phyloP scores from a whole-genome alignment of 2,113 vertebrate species.

The Pomatorhinus ruficollis region DNA sequence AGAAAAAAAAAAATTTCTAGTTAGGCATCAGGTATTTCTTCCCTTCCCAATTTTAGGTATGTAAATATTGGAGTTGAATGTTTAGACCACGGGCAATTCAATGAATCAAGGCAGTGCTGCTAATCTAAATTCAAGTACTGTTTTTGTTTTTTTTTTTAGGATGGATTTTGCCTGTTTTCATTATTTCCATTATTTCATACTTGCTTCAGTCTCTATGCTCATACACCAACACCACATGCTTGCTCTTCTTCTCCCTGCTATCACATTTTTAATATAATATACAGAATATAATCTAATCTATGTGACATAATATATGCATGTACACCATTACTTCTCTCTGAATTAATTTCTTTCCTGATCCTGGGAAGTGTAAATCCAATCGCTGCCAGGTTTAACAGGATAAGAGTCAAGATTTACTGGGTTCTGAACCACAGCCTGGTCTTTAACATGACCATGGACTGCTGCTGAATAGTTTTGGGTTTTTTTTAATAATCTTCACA shows the following conservation, averaged over 20 bases:
- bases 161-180: background rate
- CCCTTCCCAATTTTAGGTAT: background rate
- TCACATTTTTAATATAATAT: background rate
- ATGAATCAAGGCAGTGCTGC: background rate
- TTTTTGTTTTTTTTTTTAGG: background rate
- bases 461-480: background rate
- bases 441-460: background rate
- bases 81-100: background rate
- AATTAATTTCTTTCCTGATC: background rate
- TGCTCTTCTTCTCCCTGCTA: background rate
- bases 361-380: background rate
- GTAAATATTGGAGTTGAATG: background rate
- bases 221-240: background rate
- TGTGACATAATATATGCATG: background rate
- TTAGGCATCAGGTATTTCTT: background rate
- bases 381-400: background rate
- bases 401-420: background rate
- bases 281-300: background rate
- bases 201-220: background rate
- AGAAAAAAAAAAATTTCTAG: background rate
- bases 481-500: background rate
- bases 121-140: background rate
- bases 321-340: background rate
- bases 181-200: background rate
- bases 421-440: background rate